Evolutionary conservation across 1,140 invertebrate genomes (phyloP).

Genomic region (Drosophila athabasca): DNA sequence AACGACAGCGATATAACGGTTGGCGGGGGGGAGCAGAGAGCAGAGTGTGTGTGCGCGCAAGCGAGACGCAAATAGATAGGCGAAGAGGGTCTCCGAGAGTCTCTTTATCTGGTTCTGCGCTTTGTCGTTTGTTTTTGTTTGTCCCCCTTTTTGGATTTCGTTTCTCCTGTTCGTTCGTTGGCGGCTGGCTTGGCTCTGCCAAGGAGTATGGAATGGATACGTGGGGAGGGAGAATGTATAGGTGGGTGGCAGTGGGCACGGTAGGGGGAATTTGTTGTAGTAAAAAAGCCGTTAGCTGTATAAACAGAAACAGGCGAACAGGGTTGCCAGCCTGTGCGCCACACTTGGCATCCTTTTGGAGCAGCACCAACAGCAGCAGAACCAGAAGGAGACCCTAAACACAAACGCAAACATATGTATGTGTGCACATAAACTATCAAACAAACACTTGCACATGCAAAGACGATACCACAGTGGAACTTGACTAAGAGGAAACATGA

Average conservation of each 20-base stretch:
- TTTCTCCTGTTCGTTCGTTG: too few species aligned
- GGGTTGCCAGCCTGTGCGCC: slow-evolving; percentile 49
- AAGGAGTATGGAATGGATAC: too few species aligned
- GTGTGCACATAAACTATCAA: slow-evolving; percentile 1
- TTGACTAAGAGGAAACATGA: too few species aligned
- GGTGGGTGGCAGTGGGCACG: neutral
- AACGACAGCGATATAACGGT: slow-evolving; percentile 6
- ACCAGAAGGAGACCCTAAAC: slow-evolving; percentile 7
- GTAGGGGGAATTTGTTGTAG: slow-evolving; percentile 24
- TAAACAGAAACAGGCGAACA: slow-evolving; percentile 43
- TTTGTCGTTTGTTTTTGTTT: slow-evolving; percentile 76
- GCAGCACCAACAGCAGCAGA: too few species aligned
- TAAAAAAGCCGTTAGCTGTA: slow-evolving; percentile 66
- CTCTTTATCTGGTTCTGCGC: slow-evolving; percentile 59
- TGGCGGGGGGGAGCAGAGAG: neutral
- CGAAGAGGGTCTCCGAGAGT: slow-evolving; percentile 39
- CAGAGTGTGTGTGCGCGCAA: slow-evolving; percentile 18
- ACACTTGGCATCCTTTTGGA: slow-evolving; percentile 66
- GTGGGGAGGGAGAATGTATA: too few species aligned
- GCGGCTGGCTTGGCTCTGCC: too few species aligned
- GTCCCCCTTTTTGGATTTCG: slow-evolving; percentile 33
- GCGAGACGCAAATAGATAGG: slow-evolving; percentile 37
- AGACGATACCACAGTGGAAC: too few species aligned
- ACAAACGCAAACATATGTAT: neutral
- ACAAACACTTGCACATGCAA: slow-evolving; percentile 2